Base-by-base conservation (phyloP, 2,888 invertebrate species). In the Mylabris sibirica region DNA sequence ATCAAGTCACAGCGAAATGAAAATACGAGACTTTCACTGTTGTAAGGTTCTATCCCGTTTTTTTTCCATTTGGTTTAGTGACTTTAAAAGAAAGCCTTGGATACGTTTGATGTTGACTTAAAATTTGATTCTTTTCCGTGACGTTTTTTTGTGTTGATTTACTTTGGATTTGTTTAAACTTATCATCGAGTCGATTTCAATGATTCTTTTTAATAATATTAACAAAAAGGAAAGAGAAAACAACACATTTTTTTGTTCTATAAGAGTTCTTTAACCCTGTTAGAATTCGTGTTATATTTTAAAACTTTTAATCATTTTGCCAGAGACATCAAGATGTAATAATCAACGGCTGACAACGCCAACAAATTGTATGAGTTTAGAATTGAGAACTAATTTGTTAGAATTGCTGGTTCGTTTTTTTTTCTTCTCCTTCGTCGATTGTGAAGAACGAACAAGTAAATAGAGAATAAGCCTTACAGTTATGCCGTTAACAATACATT, bases 61-160 rank as follows among this genome's bases (percentile, higher is more conserved):
- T 73, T 72, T 72, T 72, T 76, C 73, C 74, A 76, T 77, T 72
- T 75, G 70, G 74, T 71, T 73, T 71, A 68, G 66, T 67, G 73
- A 72, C 69, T 74, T 76, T 68, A 70, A 74, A 67, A 69, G 64
- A 73, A 72, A 74, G 64, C 73, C 72, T 41, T 64, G 75, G 76
- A 76, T 76, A 72, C 72, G 63, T 72, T 74, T 71, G 72, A 72
- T 74, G 73, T 69, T 72, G 68, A 69, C 65, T 66, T 30, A 72
- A 72, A 75, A 72, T 72, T 72, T 72, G 68, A 72, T 74, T 72
- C 63, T 64, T 69, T 49, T 71, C 59, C 34, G 49, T 20, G 67
- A 65, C 68, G 66, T 65, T 68, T 65, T 68, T 70, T 59, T 64
- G 63, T 38, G 59, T 11, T 67, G 70, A 70, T 70, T 70, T 66